Evolutionary conservation across 2,888 invertebrate genomes (phyloP).

Genomic region (Oscheius sp.): DNA sequence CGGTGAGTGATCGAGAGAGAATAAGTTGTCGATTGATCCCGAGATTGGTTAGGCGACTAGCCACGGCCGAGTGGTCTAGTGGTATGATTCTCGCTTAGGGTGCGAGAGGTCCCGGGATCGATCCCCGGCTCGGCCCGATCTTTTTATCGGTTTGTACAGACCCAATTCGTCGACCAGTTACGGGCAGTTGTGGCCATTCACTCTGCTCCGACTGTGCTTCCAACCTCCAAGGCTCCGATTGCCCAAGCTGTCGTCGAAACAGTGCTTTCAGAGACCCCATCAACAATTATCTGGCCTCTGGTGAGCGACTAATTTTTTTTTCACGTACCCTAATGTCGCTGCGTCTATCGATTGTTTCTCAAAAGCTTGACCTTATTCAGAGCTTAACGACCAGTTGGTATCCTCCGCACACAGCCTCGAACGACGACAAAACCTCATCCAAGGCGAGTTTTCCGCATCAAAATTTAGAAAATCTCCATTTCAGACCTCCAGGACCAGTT

Average conservation of each 20-base stretch:
- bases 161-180: neutral
- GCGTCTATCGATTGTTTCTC: neutral
- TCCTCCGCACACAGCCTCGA: conserved; percentile 11
- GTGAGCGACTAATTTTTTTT: neutral
- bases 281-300: conserved; percentile 8
- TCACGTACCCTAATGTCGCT: neutral
- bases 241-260: neutral
- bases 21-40: neutral
- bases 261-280: neutral
- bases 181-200: conserved; percentile 13
- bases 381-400: neutral
- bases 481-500: conserved; percentile 14
- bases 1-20: neutral
- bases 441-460: neutral
- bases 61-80: neutral
- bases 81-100: conserved; percentile 26
- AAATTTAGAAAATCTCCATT: neutral
- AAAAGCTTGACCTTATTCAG: neutral
- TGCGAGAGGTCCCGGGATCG: conserved; percentile 21
- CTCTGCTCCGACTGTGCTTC: neutral
- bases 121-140: conserved; percentile 20
- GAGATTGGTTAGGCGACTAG: neutral
- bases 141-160: neutral
- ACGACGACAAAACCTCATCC: conserved; percentile 8
- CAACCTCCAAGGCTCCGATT: neutral